These are phyloP conservation scores for Trissolcus brochymenae DNA, from an alignment of 2,888 invertebrate genomes.

Conservation along the genomic window DNA sequence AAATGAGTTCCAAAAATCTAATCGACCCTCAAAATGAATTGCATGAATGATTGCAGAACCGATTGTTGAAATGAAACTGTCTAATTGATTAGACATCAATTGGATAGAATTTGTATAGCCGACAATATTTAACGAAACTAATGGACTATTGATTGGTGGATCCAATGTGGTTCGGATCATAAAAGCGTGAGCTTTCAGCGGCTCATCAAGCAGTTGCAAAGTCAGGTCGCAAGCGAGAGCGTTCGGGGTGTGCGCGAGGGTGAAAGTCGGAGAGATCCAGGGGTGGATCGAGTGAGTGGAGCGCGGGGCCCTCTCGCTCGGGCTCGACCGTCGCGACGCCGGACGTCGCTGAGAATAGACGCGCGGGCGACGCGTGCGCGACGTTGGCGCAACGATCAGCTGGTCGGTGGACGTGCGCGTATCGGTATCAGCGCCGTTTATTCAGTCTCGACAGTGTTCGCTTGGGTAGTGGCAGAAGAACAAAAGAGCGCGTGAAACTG, in stretches of 20 bases:
- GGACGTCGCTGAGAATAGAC: conserved; percentile 55
- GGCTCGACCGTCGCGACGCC: conserved; percentile 37
- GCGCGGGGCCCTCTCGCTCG: conserved; percentile 14
- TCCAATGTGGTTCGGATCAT: too few relatives aligned
- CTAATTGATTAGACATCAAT: too few relatives aligned
- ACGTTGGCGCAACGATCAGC: conserved; percentile 73
- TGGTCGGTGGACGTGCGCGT: conserved; percentile 65
- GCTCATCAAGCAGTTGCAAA: background rate
- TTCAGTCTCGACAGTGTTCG: conserved; percentile 52
- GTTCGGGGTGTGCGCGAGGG: too few relatives aligned
- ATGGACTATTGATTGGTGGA: too few relatives aligned
- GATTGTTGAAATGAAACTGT: too few relatives aligned
- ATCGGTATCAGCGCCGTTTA: conserved; percentile 56
- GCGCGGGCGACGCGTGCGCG: conserved; percentile 70
- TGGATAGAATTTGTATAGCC: too few relatives aligned
- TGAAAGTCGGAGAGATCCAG: too few relatives aligned
- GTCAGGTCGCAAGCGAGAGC: background rate
- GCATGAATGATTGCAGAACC: too few relatives aligned
- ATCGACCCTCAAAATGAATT: too few relatives aligned
- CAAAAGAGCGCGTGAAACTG: conserved; percentile 3
- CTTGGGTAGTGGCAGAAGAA: conserved; percentile 59
- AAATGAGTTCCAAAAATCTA: too few relatives aligned
- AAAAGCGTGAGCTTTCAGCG: background rate
- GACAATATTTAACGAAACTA: too few relatives aligned
- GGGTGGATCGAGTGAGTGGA: background rate